Base-by-base conservation (phyloP, 2,888 invertebrate genomes). In the Anoplius nigerrimus region DNA sequence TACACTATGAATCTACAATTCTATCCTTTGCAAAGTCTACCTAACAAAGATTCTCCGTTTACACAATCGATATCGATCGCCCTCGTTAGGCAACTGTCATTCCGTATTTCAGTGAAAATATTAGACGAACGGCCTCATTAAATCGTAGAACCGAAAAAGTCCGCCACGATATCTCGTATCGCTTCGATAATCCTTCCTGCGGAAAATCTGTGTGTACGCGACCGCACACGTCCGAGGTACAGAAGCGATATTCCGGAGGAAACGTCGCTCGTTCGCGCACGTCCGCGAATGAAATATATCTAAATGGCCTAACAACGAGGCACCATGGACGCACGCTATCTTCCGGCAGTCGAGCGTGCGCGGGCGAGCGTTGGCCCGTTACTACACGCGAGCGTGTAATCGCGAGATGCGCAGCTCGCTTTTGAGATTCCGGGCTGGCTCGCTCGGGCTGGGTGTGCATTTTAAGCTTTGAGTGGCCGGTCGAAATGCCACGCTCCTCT, bases 221-320 rank as follows among this genome's bases (percentile, higher is more conserved):
- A 42, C 22, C 46, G 55, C 60, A 57, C 52, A 27, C 24, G 56
- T 43, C 22, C 42, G 21, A 6, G 64, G 53, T 21, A 24, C 51
- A 27, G 56, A 55, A 42, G 59, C 75, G 62, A 67, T 66, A 68
- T 69, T 61, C 56, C 62, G 69, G 62, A 59, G 57, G 53, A 54
- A 48, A 22, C 57, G 16, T 69, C 59, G 72, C 60, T 67, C 61
- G 57, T 66, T 72, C 62, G 66, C 63, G 66, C 64, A 64, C 60
- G 72, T 64, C 64, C 67, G 58, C 62, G 6, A 45, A 65, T 76
- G 69, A 74, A 71, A 74, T 74, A 67, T 69, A 71, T 73, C 64
- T 72, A 72, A 75, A 68, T 70, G 68, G 68, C n/a, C 45, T 53
- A 62, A 75, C 76, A 75, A 72, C 72, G 70, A 66, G 43, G 34